phyloP scores from a whole-genome alignment of 2,888 invertebrate species.

The Drosophila glabriapex region DNA sequence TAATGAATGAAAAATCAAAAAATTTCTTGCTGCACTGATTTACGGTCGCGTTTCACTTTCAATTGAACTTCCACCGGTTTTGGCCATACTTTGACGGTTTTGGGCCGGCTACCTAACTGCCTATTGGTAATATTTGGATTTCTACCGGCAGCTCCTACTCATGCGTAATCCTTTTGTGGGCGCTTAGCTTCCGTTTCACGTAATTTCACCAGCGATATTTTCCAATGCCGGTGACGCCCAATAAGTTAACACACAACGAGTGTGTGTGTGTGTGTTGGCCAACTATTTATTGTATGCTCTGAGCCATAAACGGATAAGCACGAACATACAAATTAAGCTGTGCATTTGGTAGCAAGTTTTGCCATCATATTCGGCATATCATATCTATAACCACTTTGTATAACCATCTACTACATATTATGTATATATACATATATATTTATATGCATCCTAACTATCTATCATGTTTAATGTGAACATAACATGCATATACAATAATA shows the following conservation, averaged over 20 bases:
- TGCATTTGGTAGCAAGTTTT: constrained; percentile 33
- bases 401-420: neutral
- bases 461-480: neutral
- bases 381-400: constrained; percentile 3
- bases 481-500: neutral
- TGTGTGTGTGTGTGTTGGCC: constrained; percentile 16
- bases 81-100: constrained; percentile 37
- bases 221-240: constrained; percentile 50
- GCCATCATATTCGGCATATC: constrained; percentile 15
- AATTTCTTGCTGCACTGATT: constrained; percentile 46
- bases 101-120: neutral
- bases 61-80: constrained; percentile 35
- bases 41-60: constrained; percentile 23
- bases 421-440: neutral
- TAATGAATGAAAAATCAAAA: constrained; percentile 55
- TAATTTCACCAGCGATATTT: constrained; percentile 39
- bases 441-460: neutral
- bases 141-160: constrained; percentile 39
- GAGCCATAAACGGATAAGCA: constrained; percentile 54
- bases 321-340: constrained; percentile 52
- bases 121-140: constrained; percentile 22
- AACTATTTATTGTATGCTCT: constrained; percentile 49
- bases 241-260: constrained; percentile 8
- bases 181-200: constrained; percentile 55
- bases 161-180: constrained; percentile 67